phyloP scores from a whole-genome alignment of 2,797 vertebrate species.

The Xiphorhynchus erythropygius region DNA sequence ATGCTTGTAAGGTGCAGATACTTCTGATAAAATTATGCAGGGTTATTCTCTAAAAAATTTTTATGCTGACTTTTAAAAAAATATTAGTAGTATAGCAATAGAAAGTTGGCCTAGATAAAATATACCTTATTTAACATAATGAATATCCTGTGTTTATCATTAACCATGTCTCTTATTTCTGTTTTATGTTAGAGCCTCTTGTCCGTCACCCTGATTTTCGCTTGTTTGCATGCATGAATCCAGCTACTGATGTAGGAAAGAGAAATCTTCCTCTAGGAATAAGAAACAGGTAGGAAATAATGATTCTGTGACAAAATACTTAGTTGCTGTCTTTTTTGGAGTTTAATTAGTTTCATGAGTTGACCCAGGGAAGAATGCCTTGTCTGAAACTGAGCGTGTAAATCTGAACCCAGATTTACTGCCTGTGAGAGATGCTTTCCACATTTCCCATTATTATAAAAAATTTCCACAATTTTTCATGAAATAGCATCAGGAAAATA shows the following conservation, averaged over 20 bases:
- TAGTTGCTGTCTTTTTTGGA: not conserved
- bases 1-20: not conserved
- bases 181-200: slow-evolving; percentile 83
- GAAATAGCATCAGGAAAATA: not conserved
- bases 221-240: slow-evolving; percentile 98
- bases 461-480: not conserved
- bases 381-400: not conserved
- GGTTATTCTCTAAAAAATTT: not conserved
- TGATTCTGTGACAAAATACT: not conserved
- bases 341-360: not conserved
- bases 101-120: not conserved
- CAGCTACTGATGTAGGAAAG: slow-evolving; percentile 97
- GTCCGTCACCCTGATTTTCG: slow-evolving; percentile 91
- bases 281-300: slow-evolving; percentile 86
- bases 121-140: not conserved
- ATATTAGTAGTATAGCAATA: not conserved
- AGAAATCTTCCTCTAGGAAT: slow-evolving; percentile 95
- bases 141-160: not conserved
- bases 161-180: not conserved
- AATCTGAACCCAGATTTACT: not conserved
- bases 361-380: not conserved
- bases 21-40: not conserved
- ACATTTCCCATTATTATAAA: not conserved
- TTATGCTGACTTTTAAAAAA: not conserved
- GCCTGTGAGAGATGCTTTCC: not conserved